Conservation (phyloP, 2,888 invertebrate species). For the Eupeodes latifasciatus region DNA sequence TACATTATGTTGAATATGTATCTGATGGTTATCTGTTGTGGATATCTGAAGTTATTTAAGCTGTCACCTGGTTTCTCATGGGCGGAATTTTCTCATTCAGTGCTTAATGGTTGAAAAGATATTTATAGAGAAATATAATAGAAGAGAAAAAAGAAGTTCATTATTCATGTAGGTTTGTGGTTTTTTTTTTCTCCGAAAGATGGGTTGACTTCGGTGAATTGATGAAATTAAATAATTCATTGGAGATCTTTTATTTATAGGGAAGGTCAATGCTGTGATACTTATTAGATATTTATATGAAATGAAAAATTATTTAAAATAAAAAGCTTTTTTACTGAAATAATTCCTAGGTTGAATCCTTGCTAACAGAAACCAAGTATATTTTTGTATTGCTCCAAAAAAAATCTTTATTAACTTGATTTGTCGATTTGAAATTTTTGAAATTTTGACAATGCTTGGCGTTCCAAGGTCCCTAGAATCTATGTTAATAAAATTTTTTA, state of each 20-base stretch:
- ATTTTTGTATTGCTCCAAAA: too few relatives aligned
- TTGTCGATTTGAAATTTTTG: too few relatives aligned
- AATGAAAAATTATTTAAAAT: not conserved
- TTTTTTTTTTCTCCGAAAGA: not conserved
- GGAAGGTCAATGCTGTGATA: not conserved
- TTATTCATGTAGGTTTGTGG: not conserved
- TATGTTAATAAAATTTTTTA: too few relatives aligned
- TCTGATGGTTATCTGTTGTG: slow-evolving; percentile 26
- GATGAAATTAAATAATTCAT: slow-evolving; percentile 14
- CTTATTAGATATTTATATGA: not conserved
- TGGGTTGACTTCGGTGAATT: slow-evolving; percentile 10
- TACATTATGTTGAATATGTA: not conserved
- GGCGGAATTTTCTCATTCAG: slow-evolving; percentile 54
- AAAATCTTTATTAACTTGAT: too few relatives aligned
- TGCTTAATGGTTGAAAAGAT: slow-evolving; percentile 40
- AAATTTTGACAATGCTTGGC: too few relatives aligned
- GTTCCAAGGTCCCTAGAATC: too few relatives aligned
- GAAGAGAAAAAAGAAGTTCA: not conserved
- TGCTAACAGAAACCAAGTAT: not conserved
- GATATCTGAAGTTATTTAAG: slow-evolving; percentile 29
- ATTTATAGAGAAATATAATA: slow-evolving; percentile 54
- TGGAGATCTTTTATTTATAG: not conserved
- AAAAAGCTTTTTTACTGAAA: not conserved
- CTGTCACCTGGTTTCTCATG: slow-evolving; percentile 47
- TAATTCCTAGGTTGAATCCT: not conserved